phyloP scores from a whole-genome alignment of 2,113 vertebrate species.

The Odontesthes bonariensis region DNA sequence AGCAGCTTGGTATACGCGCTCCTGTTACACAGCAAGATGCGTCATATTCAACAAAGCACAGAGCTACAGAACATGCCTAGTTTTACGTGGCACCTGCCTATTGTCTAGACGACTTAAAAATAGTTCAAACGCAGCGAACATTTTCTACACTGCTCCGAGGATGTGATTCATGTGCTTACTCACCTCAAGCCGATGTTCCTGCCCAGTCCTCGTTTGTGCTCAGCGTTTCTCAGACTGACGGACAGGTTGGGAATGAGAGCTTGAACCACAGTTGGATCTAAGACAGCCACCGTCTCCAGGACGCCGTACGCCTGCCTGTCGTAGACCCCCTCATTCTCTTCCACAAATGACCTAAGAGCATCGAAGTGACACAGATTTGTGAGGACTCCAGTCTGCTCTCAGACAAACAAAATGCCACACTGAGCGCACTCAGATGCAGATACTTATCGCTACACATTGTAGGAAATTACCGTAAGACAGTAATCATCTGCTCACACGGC shows the following conservation, averaged over 20 bases:
- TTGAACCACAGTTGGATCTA: slow-evolving; percentile 84
- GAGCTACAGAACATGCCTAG: slow-evolving; percentile 13
- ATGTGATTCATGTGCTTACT: slow-evolving; percentile 53
- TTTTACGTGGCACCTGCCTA: slow-evolving; percentile 8
- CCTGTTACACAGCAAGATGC: slow-evolving; percentile 80
- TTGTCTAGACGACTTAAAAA: slow-evolving; percentile 66
- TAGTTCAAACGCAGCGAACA: slow-evolving; percentile 38
- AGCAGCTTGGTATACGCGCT: slow-evolving; percentile 91
- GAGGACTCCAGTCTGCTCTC: not conserved
- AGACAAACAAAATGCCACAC: not conserved
- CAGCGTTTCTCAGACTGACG: slow-evolving; percentile 86
- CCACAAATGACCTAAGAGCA: slow-evolving; percentile 88
- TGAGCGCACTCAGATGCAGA: not conserved
- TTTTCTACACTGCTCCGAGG: slow-evolving; percentile 6
- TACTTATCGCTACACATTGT: slow-evolving; percentile 19
- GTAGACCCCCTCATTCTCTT: slow-evolving; percentile 87
- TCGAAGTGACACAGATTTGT: slow-evolving; percentile 24
- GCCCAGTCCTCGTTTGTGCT: slow-evolving; percentile 93
- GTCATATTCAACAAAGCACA: slow-evolving; percentile 2
- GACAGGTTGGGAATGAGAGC: slow-evolving; percentile 88
- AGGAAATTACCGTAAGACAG: slow-evolving; percentile 89
- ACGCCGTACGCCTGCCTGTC: slow-evolving; percentile 88
- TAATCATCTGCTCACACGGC: slow-evolving; percentile 84
- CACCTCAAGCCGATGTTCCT: slow-evolving; percentile 90
- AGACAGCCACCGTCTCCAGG: slow-evolving; percentile 86